These are phyloP conservation scores for Drosophila biarmipes DNA, from an alignment of 1,140 invertebrate genomes.

Conservation along the genomic window DNA sequence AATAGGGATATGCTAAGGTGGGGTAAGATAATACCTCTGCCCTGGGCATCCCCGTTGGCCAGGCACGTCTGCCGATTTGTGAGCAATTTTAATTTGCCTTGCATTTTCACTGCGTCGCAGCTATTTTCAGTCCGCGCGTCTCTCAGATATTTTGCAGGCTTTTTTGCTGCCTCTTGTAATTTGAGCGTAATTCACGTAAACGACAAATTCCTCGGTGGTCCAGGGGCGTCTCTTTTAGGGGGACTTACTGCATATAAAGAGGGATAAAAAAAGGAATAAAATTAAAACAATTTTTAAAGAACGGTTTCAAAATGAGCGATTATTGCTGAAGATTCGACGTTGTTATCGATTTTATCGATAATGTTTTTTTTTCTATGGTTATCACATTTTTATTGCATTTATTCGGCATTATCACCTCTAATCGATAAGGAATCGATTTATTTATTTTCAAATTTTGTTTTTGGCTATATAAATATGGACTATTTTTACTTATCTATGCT, in stretches of 20 bases:
- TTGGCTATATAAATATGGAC: no score
- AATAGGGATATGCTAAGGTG: not conserved
- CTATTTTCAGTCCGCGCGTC: conserved; percentile 68
- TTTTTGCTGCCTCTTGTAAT: conserved; percentile 61
- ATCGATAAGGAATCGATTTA: no score
- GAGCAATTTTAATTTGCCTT: conserved; percentile 78
- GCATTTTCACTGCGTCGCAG: conserved; percentile 71
- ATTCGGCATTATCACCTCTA: no score
- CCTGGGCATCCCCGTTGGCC: conserved; percentile 17
- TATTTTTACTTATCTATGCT: no score
- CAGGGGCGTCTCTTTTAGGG: conserved; percentile 21
- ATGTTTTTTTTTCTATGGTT: no score
- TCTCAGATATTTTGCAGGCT: conserved; percentile 4
- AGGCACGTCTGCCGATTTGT: conserved; percentile 47
- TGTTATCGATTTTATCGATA: not conserved
- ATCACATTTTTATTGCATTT: no score
- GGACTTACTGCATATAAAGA: no score
- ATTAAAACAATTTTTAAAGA: no score
- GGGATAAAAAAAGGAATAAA: no score
- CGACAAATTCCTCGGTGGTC: conserved; percentile 44
- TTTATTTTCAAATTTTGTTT: no score
- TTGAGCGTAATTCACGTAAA: conserved; percentile 79
- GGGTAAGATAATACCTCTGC: not conserved
- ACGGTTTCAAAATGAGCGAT: not conserved
- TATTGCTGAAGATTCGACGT: no score